These are phyloP conservation scores for Aphidius colemani DNA, from an alignment of 2,888 invertebrate species.

Conservation along the genomic window DNA sequence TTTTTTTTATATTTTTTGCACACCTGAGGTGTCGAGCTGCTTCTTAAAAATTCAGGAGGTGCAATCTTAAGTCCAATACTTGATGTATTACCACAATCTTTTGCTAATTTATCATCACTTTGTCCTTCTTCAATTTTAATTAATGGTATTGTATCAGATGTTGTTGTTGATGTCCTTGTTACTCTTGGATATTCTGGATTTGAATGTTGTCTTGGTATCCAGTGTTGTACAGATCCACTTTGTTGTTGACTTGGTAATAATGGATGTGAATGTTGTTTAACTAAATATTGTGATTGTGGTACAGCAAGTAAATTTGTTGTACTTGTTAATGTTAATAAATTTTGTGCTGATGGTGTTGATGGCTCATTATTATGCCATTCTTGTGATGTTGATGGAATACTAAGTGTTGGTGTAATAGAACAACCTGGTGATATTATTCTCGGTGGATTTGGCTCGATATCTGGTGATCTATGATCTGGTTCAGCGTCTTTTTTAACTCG, in stretches of 20 bases:
- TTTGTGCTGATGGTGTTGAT: slow-evolving; percentile 63
- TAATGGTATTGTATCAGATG: slow-evolving; percentile 50
- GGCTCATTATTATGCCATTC: slow-evolving; percentile 41
- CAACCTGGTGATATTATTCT: slow-evolving; percentile 51
- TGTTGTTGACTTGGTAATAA: slow-evolving; percentile 66
- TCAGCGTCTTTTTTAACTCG: slow-evolving; percentile 71
- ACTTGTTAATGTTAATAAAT: slow-evolving; percentile 62
- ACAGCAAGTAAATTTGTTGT: slow-evolving; percentile 66
- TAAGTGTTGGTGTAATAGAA: slow-evolving; percentile 61
- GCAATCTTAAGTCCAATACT: slow-evolving; percentile 59
- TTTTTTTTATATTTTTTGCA: background rate
- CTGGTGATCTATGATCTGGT: slow-evolving; percentile 59
- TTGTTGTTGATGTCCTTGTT: slow-evolving; percentile 45
- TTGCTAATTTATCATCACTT: slow-evolving; percentile 32
- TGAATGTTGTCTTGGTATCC: slow-evolving; percentile 63
- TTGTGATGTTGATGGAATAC: slow-evolving; percentile 43
- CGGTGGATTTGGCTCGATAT: slow-evolving; percentile 53
- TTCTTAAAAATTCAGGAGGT: slow-evolving; percentile 67
- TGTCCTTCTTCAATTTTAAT: slow-evolving; percentile 45
- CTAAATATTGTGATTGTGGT: slow-evolving; percentile 65
- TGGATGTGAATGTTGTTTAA: slow-evolving; percentile 73
- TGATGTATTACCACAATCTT: slow-evolving; percentile 41
- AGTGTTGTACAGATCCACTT: slow-evolving; percentile 42
- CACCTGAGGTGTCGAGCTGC: slow-evolving; percentile 69
- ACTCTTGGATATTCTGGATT: slow-evolving; percentile 56